Evolutionary conservation across 1,140 invertebrate species (phyloP), one percentile per base, ranked within the genome.

Genomic region (Pentalonia nigronervosa): DNA sequence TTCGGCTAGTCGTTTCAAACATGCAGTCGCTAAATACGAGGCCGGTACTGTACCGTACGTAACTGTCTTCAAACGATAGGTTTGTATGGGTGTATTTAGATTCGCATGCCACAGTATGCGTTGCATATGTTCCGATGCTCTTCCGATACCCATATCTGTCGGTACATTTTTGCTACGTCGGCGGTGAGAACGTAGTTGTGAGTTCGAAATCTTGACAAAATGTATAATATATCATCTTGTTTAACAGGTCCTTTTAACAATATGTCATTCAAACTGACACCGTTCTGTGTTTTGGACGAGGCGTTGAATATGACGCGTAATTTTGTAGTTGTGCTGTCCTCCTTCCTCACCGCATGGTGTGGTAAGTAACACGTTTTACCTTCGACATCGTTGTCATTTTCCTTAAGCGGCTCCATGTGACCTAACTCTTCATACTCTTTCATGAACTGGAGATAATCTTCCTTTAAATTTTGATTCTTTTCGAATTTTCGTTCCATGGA

Each of bases 331-430:
- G 48, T 50, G 48, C 48, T 20, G 4, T 50, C 48, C 0, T 50
- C 94, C 23, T 1, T 48, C 34, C 94, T 30, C 0, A 95, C 94
- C 25, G 94, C 81, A 92, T 95, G 95, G 94, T 95, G 94, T 36
- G 94, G 94, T 7, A 94, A 41, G 90, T 94, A 94, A 53, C 94
- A 94, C 21, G 34, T 41, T 7, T 53, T 14, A 1, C 34, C 76
- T 34, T 81, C 34, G 11, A 34, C n/a, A 9, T 4, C 4, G 1
- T 34, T 17, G 21, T n/a, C 67, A 23, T 34, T n/a, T n/a, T n/a
- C 67, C 14, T n/a, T 76, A 0, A 56, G 36, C 25, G 1, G 30
- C 88, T 60, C 53, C 36, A 93, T 47, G 47, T 93, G 83, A 20
- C 84, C 83, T 2, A 53, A 14, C 0, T 48, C 36, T 25, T 87